phyloP scores from a whole-genome alignment of 2,113 vertebrate species.

The Aphelocoma coerulescens region DNA sequence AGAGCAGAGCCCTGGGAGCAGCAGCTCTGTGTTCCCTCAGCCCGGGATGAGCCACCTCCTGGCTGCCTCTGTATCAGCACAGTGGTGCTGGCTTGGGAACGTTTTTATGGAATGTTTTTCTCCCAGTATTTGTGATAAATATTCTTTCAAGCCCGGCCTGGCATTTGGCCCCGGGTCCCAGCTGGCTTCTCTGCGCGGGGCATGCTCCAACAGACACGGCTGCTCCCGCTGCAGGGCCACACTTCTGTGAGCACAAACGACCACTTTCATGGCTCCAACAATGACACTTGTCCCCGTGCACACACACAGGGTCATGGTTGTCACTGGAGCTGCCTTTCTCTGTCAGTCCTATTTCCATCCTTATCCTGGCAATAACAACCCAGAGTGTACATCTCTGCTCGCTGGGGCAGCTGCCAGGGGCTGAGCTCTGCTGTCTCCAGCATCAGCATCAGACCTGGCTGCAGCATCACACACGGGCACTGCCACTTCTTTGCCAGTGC shows the following conservation, averaged over 20 bases:
- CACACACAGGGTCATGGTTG: background rate
- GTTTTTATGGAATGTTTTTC: fast-evolving
- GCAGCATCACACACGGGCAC: background rate
- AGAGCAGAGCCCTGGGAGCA: background rate
- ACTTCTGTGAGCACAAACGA: background rate
- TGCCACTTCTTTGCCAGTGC: background rate
- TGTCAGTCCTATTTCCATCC: background rate
- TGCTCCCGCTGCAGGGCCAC: background rate
- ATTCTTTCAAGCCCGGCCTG: background rate
- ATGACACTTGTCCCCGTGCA: background rate
- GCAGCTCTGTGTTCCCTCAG: background rate
- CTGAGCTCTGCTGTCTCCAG: background rate
- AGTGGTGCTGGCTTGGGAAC: fast-evolving
- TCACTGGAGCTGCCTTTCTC: background rate
- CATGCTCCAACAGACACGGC: background rate
- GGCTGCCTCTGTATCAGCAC: background rate
- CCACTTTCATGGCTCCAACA: background rate
- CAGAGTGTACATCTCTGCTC: fast-evolving
- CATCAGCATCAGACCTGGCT: background rate
- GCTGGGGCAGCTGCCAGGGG: background rate
- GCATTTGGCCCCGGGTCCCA: background rate
- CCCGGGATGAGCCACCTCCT: fast-evolving
- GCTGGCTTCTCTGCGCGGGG: background rate
- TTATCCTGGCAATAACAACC: background rate
- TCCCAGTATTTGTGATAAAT: background rate